phyloP scores from a whole-genome alignment of 2,797 vertebrate species.

The Pseudocheirus occidentalis region DNA sequence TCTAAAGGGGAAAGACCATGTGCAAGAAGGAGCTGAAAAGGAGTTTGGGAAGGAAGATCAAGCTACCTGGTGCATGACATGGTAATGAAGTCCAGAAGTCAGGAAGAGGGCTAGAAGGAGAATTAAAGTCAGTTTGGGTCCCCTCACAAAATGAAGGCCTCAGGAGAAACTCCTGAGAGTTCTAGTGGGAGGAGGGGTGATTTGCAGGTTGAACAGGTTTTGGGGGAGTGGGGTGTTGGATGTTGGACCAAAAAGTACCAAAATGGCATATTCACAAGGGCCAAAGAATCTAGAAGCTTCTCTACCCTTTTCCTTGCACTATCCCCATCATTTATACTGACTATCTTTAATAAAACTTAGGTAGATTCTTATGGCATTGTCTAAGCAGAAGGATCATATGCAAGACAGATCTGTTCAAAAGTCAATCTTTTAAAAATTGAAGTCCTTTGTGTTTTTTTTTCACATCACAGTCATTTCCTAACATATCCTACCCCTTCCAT shows the following conservation, averaged over 20 bases:
- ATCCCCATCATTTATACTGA: neutral
- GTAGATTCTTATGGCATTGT: neutral
- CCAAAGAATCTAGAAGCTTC: neutral
- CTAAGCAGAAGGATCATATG: neutral
- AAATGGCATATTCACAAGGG: neutral
- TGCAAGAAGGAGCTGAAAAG: neutral
- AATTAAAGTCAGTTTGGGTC: neutral
- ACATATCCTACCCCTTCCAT: neutral
- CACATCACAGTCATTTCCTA: neutral
- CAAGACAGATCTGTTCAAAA: neutral
- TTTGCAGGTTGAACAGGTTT: neutral
- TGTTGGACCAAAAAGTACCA: neutral
- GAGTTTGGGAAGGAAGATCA: neutral
- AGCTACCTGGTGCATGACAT: neutral
- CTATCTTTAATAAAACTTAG: neutral
- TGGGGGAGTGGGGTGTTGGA: neutral
- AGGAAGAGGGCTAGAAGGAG: neutral
- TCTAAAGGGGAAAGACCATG: neutral
- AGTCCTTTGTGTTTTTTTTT: neutral
- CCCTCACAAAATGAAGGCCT: no score
- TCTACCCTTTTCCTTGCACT: neutral
- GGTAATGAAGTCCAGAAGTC: neutral
- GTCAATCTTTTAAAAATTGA: neutral
- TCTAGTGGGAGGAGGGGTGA: neutral
- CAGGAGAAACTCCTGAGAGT: neutral